Evolutionary conservation across 2,113 vertebrate species (phyloP).

Genomic region (Delphinapterus leucas): DNA sequence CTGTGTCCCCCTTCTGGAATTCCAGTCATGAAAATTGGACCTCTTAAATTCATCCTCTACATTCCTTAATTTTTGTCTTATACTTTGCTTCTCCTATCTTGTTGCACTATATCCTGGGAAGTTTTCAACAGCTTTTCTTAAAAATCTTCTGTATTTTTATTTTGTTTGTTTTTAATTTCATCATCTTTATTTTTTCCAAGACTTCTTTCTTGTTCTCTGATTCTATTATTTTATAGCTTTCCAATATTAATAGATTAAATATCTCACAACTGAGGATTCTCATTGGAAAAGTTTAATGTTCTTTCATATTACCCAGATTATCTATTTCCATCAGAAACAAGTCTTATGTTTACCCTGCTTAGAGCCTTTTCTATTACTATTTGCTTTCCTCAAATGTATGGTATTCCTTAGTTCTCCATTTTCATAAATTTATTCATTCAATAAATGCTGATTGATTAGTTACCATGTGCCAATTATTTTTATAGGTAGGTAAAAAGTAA

Average conservation of each 20-base stretch:
- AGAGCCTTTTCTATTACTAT: neutral
- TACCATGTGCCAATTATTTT: neutral
- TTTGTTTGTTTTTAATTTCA: neutral
- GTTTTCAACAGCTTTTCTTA: neutral
- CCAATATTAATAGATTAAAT: neutral
- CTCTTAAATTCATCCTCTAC: neutral
- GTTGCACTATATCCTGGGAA: neutral
- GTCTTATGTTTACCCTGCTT: neutral
- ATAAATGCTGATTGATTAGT: neutral
- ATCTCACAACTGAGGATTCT: neutral
- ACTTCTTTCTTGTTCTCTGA: neutral
- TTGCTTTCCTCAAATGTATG: neutral
- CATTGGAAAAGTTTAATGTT: neutral
- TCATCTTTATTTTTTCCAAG: neutral
- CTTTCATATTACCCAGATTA: neutral
- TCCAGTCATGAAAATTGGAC: neutral
- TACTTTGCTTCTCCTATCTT: neutral
- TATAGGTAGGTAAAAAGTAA: neutral
- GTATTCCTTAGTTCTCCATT: neutral
- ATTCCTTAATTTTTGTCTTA: neutral
- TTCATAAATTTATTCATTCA: neutral
- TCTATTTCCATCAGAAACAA: neutral
- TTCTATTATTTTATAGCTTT: neutral
- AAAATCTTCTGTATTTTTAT: neutral
- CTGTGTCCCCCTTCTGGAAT: neutral